Percentiles rank a stretch among this genome's conserved stretches.
phyloP scores from a whole-genome alignment of 2,797 vertebrate species.

The Hypotaenidia philippensis region DNA sequence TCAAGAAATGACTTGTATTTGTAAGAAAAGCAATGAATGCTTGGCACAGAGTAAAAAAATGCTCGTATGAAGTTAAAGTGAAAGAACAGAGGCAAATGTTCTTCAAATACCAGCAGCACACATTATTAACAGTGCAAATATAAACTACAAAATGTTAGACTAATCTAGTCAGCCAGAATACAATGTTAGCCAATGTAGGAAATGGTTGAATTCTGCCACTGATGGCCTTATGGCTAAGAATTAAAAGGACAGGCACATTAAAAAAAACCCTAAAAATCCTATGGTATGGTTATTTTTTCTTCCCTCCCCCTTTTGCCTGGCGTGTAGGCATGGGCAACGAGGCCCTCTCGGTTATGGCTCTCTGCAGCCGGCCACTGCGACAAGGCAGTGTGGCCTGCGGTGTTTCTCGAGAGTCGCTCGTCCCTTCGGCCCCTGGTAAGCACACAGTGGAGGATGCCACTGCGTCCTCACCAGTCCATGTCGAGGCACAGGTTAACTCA shows the following conservation, averaged over 20 bases:
- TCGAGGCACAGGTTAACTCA: slow-evolving; percentile 78
- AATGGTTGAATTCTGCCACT: slow-evolving; percentile 78
- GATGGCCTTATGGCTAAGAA: slow-evolving; percentile 80
- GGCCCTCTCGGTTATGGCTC: slow-evolving; percentile 80
- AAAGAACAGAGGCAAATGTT: slow-evolving; percentile 78
- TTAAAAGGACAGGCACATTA: slow-evolving; percentile 80
- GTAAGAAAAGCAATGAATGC: slow-evolving; percentile 81
- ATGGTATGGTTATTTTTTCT: slow-evolving; percentile 76
- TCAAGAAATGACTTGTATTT: slow-evolving; percentile 82
- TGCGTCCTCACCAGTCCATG: slow-evolving; percentile 80
- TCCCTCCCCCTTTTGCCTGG: slow-evolving; percentile 80
- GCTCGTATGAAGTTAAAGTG: slow-evolving; percentile 76
- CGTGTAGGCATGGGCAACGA: slow-evolving; percentile 78
- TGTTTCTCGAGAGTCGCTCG: slow-evolving; percentile 71
- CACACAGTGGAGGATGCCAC: slow-evolving; percentile 78
- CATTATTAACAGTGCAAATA: slow-evolving; percentile 79
- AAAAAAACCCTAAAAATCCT: slow-evolving; percentile 76
- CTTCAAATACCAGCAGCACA: slow-evolving; percentile 80
- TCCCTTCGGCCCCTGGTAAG: slow-evolving; percentile 74
- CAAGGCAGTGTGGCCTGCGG: slow-evolving; percentile 78
- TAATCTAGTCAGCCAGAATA: slow-evolving; percentile 81
- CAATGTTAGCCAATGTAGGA: slow-evolving; percentile 79
- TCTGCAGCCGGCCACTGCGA: slow-evolving; percentile 79
- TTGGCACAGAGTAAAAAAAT: slow-evolving; percentile 81
- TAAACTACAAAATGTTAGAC: slow-evolving; percentile 80